Percentiles rank a stretch among this genome's conserved stretches.
phyloP scores from a whole-genome alignment of 2,113 vertebrate genomes.

The Bufo gargarizans region DNA sequence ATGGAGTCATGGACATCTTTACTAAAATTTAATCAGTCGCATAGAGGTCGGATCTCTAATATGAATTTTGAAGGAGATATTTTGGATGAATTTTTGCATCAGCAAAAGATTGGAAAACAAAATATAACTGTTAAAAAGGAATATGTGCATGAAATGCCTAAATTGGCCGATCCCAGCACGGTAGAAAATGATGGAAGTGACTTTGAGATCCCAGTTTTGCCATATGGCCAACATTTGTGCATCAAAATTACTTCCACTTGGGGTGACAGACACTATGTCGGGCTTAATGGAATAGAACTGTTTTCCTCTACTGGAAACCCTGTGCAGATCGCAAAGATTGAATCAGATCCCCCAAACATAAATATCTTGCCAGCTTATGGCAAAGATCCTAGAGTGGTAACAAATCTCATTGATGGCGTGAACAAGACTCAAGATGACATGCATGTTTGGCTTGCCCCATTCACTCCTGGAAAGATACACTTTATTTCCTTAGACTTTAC shows the following conservation, averaged over 20 bases:
- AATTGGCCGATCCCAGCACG: slow-evolving; percentile 64
- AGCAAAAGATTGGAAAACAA: slow-evolving; percentile 70
- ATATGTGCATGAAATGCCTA: slow-evolving; percentile 52
- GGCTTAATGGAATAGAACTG: slow-evolving; percentile 92
- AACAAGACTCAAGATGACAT: slow-evolving; percentile 96
- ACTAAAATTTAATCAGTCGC: slow-evolving; percentile 87
- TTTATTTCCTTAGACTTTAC: slow-evolving; percentile 82
- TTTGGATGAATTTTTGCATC: slow-evolving; percentile 91
- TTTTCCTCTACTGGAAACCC: slow-evolving; percentile 89
- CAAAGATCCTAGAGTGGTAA: slow-evolving; percentile 83
- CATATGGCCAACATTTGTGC: slow-evolving; percentile 82
- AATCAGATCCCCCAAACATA: slow-evolving; percentile 89
- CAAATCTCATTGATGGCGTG: slow-evolving; percentile 86
- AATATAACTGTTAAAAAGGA: slow-evolving; percentile 62
- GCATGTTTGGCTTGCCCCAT: slow-evolving; percentile 96
- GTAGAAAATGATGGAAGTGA: slow-evolving; percentile 65
- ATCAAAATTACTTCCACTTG: slow-evolving; percentile 89
- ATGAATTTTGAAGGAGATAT: slow-evolving; percentile 86
- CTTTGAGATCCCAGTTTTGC: slow-evolving; percentile 92
- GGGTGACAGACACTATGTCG: slow-evolving; percentile 97
- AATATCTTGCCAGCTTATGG: slow-evolving; percentile 89
- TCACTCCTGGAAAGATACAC: slow-evolving; percentile 83
- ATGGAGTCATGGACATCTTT: slow-evolving; percentile 91
- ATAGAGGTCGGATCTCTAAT: slow-evolving; percentile 89
- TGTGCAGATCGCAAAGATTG: slow-evolving; percentile 75